Evolutionary conservation across 1,140 invertebrate genomes (phyloP).

Genomic region (Drosophila biarmipes): DNA sequence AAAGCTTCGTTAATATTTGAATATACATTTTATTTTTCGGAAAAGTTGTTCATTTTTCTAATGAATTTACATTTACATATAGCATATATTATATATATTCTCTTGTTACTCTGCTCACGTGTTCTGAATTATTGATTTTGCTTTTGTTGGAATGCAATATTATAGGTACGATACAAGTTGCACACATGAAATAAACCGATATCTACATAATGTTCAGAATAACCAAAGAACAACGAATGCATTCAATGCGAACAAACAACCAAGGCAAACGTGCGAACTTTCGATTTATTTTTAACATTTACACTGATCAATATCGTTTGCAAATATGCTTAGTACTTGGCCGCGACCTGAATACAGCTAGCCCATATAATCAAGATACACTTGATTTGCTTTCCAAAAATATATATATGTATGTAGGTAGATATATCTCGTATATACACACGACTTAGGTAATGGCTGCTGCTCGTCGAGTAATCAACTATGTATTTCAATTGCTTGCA

Average conservation of each 20-base stretch:
- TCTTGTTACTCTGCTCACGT: conserved; percentile 27
- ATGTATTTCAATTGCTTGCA: conserved; percentile 48
- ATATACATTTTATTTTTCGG: conserved; percentile 83
- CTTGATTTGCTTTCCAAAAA: conserved; percentile 64
- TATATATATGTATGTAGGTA: conserved; percentile 59
- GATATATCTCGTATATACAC: conserved; percentile 57
- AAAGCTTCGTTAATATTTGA: conserved; percentile 64
- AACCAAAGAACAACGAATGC: conserved; percentile 56
- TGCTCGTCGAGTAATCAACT: conserved; percentile 39
- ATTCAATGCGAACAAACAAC: conserved; percentile 57
- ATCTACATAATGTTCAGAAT: conserved; percentile 42
- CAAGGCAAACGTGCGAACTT: conserved; percentile 37
- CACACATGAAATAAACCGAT: conserved; percentile 62
- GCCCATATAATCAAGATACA: conserved; percentile 36
- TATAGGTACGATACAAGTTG: conserved; percentile 52
- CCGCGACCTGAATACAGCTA: conserved; percentile 27
- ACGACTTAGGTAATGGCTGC: conserved; percentile 40
- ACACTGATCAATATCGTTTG: conserved; percentile 38
- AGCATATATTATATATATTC: conserved; percentile 56
- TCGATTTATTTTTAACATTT: conserved; percentile 53
- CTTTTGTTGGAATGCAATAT: conserved; percentile 40
- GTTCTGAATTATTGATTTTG: conserved; percentile 32
- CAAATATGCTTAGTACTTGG: conserved; percentile 47
- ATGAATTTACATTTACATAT: conserved; percentile 79
- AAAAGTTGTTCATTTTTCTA: conserved; percentile 76